Conservation (phyloP, 2,888 invertebrate genomes). For the Ormyrus thymus region DNA sequence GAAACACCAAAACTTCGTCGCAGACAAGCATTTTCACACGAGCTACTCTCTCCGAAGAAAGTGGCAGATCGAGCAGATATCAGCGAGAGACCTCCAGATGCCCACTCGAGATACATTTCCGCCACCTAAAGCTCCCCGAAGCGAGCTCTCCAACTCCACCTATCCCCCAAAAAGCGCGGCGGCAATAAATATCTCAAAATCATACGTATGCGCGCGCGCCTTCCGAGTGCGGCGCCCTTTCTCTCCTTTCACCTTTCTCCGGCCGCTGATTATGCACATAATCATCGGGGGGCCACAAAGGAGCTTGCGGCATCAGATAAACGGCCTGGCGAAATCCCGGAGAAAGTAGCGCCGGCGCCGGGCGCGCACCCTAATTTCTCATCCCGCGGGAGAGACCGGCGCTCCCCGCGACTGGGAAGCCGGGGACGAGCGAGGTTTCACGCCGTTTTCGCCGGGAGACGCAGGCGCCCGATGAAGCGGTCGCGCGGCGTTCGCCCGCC, state of each 20-base stretch:
- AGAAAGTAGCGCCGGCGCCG: slow-evolving; percentile 4
- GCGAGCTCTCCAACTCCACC: not conserved
- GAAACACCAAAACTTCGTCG: slow-evolving; percentile 1
- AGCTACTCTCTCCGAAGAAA: slow-evolving; percentile 12
- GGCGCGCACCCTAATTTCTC: slow-evolving; percentile 20
- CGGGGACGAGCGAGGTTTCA: not conserved
- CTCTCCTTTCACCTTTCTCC: slow-evolving; percentile 1
- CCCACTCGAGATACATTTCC: slow-evolving; percentile 1
- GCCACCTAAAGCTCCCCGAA: slow-evolving; percentile 9
- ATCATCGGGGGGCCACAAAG: slow-evolving; percentile 14
- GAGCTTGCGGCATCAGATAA: not conserved
- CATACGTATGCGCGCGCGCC: not conserved
- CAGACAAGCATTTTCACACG: slow-evolving; percentile 13
- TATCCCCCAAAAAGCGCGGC: too few species aligned
- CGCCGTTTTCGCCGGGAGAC: not conserved
- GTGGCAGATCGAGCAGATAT: slow-evolving; percentile 14
- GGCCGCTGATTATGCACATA: slow-evolving; percentile 10
- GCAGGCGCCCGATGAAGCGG: slow-evolving; percentile 5
- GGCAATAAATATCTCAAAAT: slow-evolving; percentile 26
- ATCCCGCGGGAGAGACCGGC: not conserved
- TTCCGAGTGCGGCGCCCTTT: not conserved
- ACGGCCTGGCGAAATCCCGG: not conserved
- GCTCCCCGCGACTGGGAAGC: not conserved
- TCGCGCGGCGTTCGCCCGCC: not conserved
- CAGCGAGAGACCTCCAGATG: not conserved